Base-by-base conservation (phyloP, 2,113 vertebrate genomes). In the Peucedramus taeniatus region DNA sequence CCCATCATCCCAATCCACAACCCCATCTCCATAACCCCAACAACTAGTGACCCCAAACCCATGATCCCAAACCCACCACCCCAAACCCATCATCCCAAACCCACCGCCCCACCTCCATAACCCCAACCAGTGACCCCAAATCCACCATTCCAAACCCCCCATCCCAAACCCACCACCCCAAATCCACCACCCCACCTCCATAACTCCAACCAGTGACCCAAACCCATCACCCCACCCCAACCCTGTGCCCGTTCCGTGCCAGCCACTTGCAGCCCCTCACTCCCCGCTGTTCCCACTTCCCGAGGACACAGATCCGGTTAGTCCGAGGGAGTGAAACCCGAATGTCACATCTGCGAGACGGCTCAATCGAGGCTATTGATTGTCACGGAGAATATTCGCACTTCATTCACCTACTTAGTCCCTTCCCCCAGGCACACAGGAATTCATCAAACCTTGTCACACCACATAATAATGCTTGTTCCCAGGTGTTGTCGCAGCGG, bases 401-500 rank as follows among this genome's bases (percentile, higher is more conserved):
- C 95, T 98, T 97, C 96, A 98, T 98, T 97, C 97, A 97, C 97
- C 97, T 96, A 93, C 97, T 98, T 97, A 97, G 97, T 96, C 95
- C 92, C 97, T 97, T 98, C 97, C 98, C 97, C 94, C 69, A 94
- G 96, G 98, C 95, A 3, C 85, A 5, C 89, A 94, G 70, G 95
- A 97, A 98, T 97, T 96, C 96, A 98, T 98, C 98, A 98, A 94
- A 97, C 97, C 87, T 96, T 97, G 97, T 98, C 98, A 98, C 91
- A 87, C 96, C 60, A 59, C 92, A 97, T 97, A 87, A 97, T 90
- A 93, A 91, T 31, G 8, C 93, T 92, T 33, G 51, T 94, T 97
- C 90, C 95, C 92, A 28, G n/a, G 69, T 37, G 30, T 45, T 74
- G 76, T 59, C 15, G 50, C n/a, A 72, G 83, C 75, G 7, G 79